Evolutionary conservation across 2,113 vertebrate genomes (phyloP).

Genomic region (Spea bombifrons): DNA sequence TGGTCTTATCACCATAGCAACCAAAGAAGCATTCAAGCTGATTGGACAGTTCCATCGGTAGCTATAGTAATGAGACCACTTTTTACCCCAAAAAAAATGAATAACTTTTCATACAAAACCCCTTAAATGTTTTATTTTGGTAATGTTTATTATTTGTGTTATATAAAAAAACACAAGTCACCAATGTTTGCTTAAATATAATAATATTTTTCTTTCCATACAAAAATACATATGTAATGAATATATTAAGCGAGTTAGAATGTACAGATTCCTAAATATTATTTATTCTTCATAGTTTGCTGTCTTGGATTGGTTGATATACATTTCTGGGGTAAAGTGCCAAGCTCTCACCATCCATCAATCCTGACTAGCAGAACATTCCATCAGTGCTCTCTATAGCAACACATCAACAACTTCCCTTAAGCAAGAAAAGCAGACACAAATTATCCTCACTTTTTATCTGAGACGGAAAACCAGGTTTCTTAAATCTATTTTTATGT

Average conservation of each 20-base stretch:
- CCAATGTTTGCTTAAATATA: too few relatives aligned
- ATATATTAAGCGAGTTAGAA: background rate
- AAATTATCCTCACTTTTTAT: background rate
- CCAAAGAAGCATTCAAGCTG: too few relatives aligned
- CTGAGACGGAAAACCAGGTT: background rate
- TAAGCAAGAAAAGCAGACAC: background rate
- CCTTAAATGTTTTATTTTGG: too few relatives aligned
- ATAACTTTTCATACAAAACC: too few relatives aligned
- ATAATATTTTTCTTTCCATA: too few relatives aligned
- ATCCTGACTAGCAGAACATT: conserved; percentile 15
- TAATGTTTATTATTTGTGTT: too few relatives aligned
- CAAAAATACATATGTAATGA: too few relatives aligned
- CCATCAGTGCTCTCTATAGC: conserved; percentile 28
- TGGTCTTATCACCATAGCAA: too few relatives aligned
- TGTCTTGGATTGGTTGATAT: background rate
- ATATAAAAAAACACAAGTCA: too few relatives aligned
- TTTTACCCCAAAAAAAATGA: too few relatives aligned
- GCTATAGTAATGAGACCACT: too few relatives aligned
- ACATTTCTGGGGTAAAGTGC: conserved; percentile 8
- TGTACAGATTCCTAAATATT: background rate
- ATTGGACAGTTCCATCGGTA: too few relatives aligned
- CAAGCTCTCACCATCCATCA: conserved; percentile 29
- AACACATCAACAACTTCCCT: conserved; percentile 11
- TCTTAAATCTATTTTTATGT: background rate
- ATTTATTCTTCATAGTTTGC: conserved; percentile 7